These are phyloP conservation scores for Ophion obscuratus DNA, from an alignment of 2,888 invertebrate species.

Conservation along the genomic window DNA sequence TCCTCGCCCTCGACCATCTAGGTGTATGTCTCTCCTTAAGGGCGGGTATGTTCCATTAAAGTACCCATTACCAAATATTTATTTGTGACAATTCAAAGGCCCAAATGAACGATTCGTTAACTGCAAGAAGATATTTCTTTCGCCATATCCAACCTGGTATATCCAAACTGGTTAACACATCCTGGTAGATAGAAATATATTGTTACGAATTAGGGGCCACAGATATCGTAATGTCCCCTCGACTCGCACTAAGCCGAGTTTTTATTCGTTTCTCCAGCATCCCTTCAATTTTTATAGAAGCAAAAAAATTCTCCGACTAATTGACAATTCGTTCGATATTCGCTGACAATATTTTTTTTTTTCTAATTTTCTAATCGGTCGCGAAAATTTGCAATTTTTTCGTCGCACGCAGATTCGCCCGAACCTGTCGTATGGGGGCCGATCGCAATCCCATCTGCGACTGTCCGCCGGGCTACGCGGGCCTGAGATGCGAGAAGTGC, in stretches of 20 bases:
- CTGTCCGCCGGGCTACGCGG: slow-evolving; percentile 92
- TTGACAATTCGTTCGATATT: neutral
- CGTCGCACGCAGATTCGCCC: slow-evolving; percentile 88
- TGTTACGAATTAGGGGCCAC: too few relatives aligned
- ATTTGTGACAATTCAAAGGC: too few relatives aligned
- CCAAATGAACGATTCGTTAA: too few relatives aligned
- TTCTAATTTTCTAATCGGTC: neutral
- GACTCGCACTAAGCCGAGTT: neutral
- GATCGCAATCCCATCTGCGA: slow-evolving; percentile 90
- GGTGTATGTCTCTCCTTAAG: too few relatives aligned
- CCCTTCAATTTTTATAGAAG: neutral
- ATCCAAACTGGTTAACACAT: too few relatives aligned
- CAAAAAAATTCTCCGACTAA: neutral
- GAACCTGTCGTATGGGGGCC: slow-evolving; percentile 90
- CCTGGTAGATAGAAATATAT: too few relatives aligned
- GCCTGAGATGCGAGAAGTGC: slow-evolving; percentile 92
- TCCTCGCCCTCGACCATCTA: too few relatives aligned
- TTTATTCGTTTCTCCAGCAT: neutral
- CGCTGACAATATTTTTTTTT: neutral
- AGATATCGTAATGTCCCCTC: too few relatives aligned
- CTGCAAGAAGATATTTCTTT: too few relatives aligned
- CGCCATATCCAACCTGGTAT: too few relatives aligned
- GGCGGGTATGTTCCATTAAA: too few relatives aligned
- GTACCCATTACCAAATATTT: too few relatives aligned
- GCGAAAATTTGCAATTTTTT: slow-evolving; percentile 49